A percentile compares a stretch with the other conserved stretches of the same genome.
phyloP scores from a whole-genome alignment of 2,113 vertebrate genomes.

The Platanista minor region DNA sequence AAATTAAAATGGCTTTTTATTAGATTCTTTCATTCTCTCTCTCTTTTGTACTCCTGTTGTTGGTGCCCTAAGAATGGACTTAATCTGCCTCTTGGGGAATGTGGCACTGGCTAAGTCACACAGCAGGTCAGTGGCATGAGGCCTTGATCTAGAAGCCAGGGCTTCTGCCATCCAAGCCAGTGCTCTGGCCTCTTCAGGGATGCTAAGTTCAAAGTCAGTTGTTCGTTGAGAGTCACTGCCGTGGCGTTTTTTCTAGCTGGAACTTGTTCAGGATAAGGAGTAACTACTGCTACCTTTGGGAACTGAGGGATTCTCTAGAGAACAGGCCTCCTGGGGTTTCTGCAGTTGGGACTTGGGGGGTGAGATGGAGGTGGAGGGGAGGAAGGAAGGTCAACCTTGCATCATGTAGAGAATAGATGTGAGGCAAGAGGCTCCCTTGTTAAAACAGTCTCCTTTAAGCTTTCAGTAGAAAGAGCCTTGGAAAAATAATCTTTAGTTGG shows the following conservation, averaged over 20 bases:
- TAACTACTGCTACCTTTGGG: background rate
- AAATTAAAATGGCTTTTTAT: constrained; percentile 30
- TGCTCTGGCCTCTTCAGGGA: background rate
- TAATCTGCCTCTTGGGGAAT: background rate
- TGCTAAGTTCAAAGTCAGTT: constrained; percentile 38
- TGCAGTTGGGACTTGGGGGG: background rate
- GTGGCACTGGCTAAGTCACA: background rate
- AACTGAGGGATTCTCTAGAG: constrained; percentile 30
- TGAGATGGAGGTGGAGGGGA: background rate
- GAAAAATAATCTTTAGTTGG: constrained; percentile 16
- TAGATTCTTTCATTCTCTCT: background rate
- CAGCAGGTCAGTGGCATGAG: background rate
- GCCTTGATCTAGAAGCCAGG: background rate
- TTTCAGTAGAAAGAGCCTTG: constrained; percentile 16
- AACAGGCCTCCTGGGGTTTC: background rate
- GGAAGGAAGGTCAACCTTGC: background rate
- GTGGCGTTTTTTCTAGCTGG: constrained; percentile 22
- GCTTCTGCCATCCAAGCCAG: background rate
- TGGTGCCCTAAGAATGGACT: background rate
- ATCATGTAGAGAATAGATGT: background rate
- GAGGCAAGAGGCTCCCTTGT: background rate
- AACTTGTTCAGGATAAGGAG: background rate
- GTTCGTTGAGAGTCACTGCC: background rate
- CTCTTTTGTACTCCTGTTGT: background rate
- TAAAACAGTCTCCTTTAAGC: background rate